phyloP scores from a whole-genome alignment of 2,113 vertebrate genomes.

The Misgurnus anguillicaudatus region DNA sequence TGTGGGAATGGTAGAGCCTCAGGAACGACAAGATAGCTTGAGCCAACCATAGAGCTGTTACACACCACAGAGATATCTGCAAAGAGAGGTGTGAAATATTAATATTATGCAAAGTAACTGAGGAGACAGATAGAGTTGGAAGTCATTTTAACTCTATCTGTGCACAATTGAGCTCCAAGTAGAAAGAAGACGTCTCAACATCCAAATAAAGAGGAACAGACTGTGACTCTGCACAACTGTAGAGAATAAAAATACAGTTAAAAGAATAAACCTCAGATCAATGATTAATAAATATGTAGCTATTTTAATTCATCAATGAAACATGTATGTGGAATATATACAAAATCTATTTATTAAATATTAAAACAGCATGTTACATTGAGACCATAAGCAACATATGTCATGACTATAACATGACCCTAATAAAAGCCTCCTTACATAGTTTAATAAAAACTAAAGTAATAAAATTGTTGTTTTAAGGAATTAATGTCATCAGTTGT shows the following conservation, averaged over 20 bases:
- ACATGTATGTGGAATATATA: neutral
- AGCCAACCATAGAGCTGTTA: slow-evolving; percentile 73
- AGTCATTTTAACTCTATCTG: slow-evolving; percentile 61
- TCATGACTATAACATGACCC: no score
- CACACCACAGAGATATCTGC: slow-evolving; percentile 74
- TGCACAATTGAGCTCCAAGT: slow-evolving; percentile 72
- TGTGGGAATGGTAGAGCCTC: slow-evolving; percentile 78
- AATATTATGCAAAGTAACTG: neutral
- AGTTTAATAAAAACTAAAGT: no score
- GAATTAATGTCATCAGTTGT: no score
- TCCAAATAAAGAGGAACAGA: slow-evolving; percentile 74
- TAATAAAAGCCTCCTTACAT: no score
- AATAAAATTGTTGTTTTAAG: no score
- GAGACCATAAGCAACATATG: no score
- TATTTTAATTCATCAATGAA: neutral
- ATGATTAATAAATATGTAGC: neutral
- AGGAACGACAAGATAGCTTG: slow-evolving; percentile 77
- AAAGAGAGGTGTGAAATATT: slow-evolving; percentile 15
- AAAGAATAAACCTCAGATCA: neutral
- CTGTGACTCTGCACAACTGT: slow-evolving; percentile 76
- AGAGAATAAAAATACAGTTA: slow-evolving; percentile 27
- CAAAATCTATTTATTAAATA: no score
- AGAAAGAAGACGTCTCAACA: slow-evolving; percentile 76
- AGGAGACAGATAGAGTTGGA: neutral
- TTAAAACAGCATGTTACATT: no score